Conservation (phyloP, 2,888 invertebrate species). For the Orchesellides sinensis region DNA sequence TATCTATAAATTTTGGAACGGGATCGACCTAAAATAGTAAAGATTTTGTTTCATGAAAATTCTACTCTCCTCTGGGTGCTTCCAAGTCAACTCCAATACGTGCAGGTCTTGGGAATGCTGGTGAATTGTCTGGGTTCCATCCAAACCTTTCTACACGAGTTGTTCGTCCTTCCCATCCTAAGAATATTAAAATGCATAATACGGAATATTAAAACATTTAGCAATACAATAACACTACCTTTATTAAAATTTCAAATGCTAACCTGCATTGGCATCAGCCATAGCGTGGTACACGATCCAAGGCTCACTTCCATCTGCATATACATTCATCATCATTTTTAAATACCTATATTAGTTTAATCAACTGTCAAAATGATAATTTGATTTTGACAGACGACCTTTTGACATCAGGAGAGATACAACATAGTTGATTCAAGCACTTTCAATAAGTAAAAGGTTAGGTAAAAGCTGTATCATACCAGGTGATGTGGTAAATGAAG, state of each 20-base stretch:
- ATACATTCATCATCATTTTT: not conserved
- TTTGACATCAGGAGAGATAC: not conserved
- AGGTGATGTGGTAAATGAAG: conserved; percentile 67
- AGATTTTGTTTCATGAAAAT: not conserved
- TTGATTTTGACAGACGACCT: too few species aligned
- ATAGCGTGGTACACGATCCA: conserved; percentile 74
- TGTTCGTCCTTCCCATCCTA: conserved; percentile 66
- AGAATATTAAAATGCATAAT: too few species aligned
- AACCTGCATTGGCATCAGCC: conserved; percentile 67
- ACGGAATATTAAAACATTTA: too few species aligned
- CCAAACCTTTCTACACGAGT: conserved; percentile 70
- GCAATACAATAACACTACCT: too few species aligned
- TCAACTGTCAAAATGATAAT: not conserved
- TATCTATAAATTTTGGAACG: too few species aligned
- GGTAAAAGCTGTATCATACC: conserved; percentile 12
- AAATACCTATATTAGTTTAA: not conserved
- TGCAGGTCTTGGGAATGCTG: conserved; percentile 67
- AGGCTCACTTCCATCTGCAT: conserved; percentile 68
- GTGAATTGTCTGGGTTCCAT: conserved; percentile 71
- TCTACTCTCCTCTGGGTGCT: conserved; percentile 65
- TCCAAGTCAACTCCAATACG: conserved; percentile 64
- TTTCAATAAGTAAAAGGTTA: not conserved
- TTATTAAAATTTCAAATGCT: conserved; percentile 40
- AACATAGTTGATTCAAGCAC: not conserved
- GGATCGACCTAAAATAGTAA: too few species aligned